Base-by-base conservation (phyloP, 2,797 vertebrate species). In the Lates japonicus region DNA sequence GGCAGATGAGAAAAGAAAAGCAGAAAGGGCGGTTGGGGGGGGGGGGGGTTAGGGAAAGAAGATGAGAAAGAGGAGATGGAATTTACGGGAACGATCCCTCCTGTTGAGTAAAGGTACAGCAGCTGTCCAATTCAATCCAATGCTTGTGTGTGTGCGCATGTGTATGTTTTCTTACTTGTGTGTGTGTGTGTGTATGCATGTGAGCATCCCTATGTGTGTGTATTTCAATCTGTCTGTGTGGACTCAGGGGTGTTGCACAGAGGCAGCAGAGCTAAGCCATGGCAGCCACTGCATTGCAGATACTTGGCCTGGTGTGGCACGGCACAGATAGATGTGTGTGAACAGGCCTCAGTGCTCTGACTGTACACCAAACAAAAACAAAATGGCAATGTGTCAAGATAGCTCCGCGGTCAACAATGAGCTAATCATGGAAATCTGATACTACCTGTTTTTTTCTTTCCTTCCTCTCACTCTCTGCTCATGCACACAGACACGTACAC, bases 221-320 rank as follows among this genome's bases (percentile, higher is more conserved):
- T 33, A 19, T 78, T 46, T 62, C 58, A 55, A 17, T 71, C 42
- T 17, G 54, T 35, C 51, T 70, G 42, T 71, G 77, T 67, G 54
- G 75, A 80, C 77, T 70, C 75, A 13, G 51, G 52, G 70, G 81
- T 75, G 80, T 59, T 77, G 66, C 86, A 81, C 74, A 52, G 73
- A 74, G 64, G 77, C 76, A 81, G 76, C 78, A 51, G 83, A 76
- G 78, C 75, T 72, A 13, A 83, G 74, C 78, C 65, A 75, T 78
- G 68, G 70, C 79, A 65, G 83, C 83, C 91, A 86, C 94, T 93
- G 94, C 94, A 94, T 90, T 95, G 94, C 94, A 94, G 93, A 93
- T 93, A 70, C 88, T 87, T 80, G 84, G 82, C 76, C 83, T 10
- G 44, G 83, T 39, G 77, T 74, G 70, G 78, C 71, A 48, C 13